Evolutionary conservation across 2,113 vertebrate genomes (phyloP), one percentile per base, ranked within the genome.

Genomic region (Trichomycterus rosablanca): DNA sequence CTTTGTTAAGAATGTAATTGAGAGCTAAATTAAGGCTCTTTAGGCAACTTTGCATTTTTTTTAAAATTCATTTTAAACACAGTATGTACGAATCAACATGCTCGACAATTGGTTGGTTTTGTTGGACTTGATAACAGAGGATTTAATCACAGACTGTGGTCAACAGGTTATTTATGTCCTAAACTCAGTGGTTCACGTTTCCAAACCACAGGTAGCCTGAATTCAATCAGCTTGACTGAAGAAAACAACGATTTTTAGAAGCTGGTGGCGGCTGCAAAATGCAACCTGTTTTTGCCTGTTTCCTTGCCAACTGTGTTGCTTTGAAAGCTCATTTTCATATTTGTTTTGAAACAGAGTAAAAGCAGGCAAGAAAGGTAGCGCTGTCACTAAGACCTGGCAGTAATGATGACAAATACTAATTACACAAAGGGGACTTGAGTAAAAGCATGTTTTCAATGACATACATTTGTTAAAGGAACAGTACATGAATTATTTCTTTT

Each of bases 171-270:
- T n/a, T n/a, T n/a, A n/a, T n/a, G n/a, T n/a, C n/a, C n/a, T n/a
- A n/a, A n/a, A n/a, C n/a, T n/a, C n/a, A 76, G 73, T 73, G 68
- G 71, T 68, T 72, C 65, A 73, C 74, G 72, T 69, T 69, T 70
- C 66, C 37, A 70, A 77, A 68, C 80, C 80, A 81, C 76, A 82
- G 78, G 80, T 81, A 77, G 76, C 80, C 68, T 66, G 39, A 61
- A 63, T 59, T 86, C 75, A 78, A 79, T 82, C 63, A 57, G 70
- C 76, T 79, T 69, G 78, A 75, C 82, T 71, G 1, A 66, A 74
- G 68, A 53, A 59, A 30, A 59, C 56, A 24, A 63, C 71, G 67
- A 70, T 68, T 23, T 68, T 71, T 71, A 48, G 48, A 77, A 68
- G 71, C 68, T 9, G 5, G 12, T 9, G 61, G 63, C 56, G 69